Percentiles rank a stretch among this genome's conserved stretches.
These are phyloP conservation scores for Melanostoma scalare DNA, from an alignment of 2,888 invertebrate genomes.

Conservation along the genomic window DNA sequence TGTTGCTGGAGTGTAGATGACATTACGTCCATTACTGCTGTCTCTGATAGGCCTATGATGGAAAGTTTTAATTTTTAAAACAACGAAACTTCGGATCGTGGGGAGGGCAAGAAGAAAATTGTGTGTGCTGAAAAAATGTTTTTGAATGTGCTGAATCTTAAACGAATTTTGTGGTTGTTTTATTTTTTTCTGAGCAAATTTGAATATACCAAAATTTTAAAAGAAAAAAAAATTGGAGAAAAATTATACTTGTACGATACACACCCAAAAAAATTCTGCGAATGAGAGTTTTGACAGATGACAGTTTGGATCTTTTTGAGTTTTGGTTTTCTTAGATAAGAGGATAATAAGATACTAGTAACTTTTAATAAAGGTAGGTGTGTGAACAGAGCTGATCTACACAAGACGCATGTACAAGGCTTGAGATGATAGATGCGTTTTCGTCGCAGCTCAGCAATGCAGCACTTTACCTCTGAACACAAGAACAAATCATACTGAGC, in stretches of 20 bases:
- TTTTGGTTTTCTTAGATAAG: conserved; percentile 17
- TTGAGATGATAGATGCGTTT: not conserved
- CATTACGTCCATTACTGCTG: conserved; percentile 96
- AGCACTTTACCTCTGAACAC: no score
- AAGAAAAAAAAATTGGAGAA: conserved; percentile 17
- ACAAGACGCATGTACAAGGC: no score
- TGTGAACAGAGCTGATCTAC: no score
- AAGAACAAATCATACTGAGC: no score
- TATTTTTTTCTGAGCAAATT: conserved; percentile 40
- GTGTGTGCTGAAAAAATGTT: conserved; percentile 60
- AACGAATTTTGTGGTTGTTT: conserved; percentile 44
- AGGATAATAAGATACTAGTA: not conserved
- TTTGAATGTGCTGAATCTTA: conserved; percentile 57
- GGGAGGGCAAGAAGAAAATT: conserved; percentile 32
- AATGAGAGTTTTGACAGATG: conserved; percentile 41
- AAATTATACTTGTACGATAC: conserved; percentile 58
- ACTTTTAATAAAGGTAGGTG: not conserved
- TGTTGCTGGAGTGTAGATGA: conserved; percentile 97
- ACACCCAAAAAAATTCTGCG: conserved; percentile 60
- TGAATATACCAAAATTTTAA: not conserved
- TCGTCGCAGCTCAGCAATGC: not conserved
- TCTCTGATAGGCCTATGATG: conserved; percentile 94
- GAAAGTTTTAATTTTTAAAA: conserved; percentile 74
- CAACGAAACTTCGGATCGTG: conserved; percentile 53
- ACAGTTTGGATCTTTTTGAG: conserved; percentile 20